Evolutionary conservation across 2,797 vertebrate genomes (phyloP).

Genomic region (Pogoniulus pusillus): DNA sequence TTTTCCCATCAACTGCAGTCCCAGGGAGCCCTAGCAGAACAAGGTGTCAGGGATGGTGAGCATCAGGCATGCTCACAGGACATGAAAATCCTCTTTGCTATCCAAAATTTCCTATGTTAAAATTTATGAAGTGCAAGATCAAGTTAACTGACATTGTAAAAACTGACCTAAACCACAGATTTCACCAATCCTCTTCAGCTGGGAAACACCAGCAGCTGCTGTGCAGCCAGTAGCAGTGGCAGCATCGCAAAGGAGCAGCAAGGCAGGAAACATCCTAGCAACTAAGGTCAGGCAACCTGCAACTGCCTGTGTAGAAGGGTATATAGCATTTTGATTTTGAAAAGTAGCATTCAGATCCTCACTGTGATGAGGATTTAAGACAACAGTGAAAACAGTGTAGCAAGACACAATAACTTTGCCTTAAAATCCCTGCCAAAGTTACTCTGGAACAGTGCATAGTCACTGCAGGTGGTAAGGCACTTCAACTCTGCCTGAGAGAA

Average conservation of each 20-base stretch:
- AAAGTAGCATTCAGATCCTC: neutral
- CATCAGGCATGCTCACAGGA: accelerated
- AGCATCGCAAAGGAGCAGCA: accelerated
- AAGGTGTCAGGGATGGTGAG: neutral
- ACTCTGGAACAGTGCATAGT: neutral
- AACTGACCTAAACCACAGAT: neutral
- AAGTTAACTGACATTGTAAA: neutral
- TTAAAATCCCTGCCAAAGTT: neutral
- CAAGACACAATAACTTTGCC: neutral
- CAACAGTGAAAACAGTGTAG: neutral
- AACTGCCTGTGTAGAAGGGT: accelerated
- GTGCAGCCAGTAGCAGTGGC: accelerated
- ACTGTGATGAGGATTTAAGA: accelerated
- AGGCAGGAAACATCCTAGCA: neutral
- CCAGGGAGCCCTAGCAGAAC: neutral
- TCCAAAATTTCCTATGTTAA: neutral
- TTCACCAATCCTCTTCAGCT: neutral
- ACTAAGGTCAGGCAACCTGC: neutral
- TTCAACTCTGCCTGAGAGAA: neutral
- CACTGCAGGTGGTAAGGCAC: neutral
- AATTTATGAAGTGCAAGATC: neutral
- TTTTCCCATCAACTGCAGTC: neutral
- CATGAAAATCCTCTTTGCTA: neutral
- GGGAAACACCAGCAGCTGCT: neutral
- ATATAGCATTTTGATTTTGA: neutral